Evolutionary conservation across 2,888 invertebrate species (phyloP), one percentile per base, ranked within the genome.

Genomic region (Megastigmus dorsalis): DNA sequence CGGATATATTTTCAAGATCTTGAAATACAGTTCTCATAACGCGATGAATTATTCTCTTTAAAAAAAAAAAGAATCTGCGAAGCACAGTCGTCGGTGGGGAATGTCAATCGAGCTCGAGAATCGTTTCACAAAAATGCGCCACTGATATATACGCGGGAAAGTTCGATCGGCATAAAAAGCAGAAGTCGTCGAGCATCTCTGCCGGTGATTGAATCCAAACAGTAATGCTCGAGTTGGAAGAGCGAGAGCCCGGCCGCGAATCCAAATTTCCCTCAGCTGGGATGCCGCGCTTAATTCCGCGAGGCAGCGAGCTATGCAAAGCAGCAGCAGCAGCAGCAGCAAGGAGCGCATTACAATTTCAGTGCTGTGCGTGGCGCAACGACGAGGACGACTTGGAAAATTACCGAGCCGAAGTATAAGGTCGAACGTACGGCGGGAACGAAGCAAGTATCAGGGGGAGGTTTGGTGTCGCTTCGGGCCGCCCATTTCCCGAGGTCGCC

Each of bases 191-290:
- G 2, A n/a, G 13, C 28, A 1, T 26, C 23, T 4, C 30, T 9
- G n/a, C 0, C 33, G 33, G 20, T 55, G 55, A 55, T 55, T 55
- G 55, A 55, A 55, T 55, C 55, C 55, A 55, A 55, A 55, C 18
- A 55, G 28, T 18, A 18, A 10, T 1, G 23, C 48, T 2, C 48
- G 23, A n/a, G n/a, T n/a, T n/a, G n/a, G n/a, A n/a, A n/a, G n/a
- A n/a, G 48, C 18, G 23, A 38, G 38, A 9, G 2, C 13, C 13
- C 13, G 9, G 2, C 9, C 13, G 20, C 48, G 23, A 55, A 55
- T 54, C 54, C 7, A 20, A 55, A 33, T 36, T 33, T 30, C 33
- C 4, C 1, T 20, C 1, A 15, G 2, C 43, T 36, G 10, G 15
- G 20, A 2, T 0, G 2, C 30, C 33, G n/a, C 9, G 15, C 55